These are phyloP conservation scores for Diogma glabrata DNA, from an alignment of 2,888 invertebrate genomes.

Conservation along the genomic window DNA sequence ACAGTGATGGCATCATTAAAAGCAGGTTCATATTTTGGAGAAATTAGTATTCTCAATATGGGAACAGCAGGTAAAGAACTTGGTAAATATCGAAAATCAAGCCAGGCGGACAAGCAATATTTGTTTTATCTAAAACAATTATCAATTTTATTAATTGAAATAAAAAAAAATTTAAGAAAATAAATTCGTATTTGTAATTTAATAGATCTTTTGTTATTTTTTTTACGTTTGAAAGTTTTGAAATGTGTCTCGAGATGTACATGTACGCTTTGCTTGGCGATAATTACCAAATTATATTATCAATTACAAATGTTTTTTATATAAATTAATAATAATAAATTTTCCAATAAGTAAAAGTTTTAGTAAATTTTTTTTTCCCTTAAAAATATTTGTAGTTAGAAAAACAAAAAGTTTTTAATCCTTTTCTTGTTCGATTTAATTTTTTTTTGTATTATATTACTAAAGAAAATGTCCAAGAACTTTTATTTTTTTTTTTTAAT, in stretches of 20 bases:
- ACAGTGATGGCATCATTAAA: constrained; percentile 94
- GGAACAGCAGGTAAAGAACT: constrained; percentile 98
- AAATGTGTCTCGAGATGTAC: constrained; percentile 4
- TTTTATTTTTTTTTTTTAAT: too few relatives aligned
- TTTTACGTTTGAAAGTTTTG: constrained; percentile 1
- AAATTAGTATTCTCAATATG: constrained; percentile 99
- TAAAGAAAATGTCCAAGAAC: too few relatives aligned
- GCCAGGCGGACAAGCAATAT: constrained; percentile 32
- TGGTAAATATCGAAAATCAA: constrained; percentile 72
- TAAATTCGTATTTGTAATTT: background rate
- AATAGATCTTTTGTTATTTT: constrained; percentile 1
- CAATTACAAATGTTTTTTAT: constrained; percentile 1
- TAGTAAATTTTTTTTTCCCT: too few relatives aligned
- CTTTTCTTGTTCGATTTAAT: too few relatives aligned
- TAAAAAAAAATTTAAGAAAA: background rate
- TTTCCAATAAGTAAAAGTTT: constrained; percentile 3
- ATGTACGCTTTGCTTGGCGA: constrained; percentile 16
- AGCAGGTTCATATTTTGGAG: constrained; percentile 99
- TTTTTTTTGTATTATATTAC: too few relatives aligned
- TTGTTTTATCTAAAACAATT: too few relatives aligned
- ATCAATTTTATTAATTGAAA: background rate
- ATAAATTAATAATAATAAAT: background rate
- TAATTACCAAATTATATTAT: constrained; percentile 10
- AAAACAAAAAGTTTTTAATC: too few relatives aligned
- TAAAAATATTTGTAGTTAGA: too few relatives aligned